Evolutionary conservation across 92 coral and sea anemone species (phyloP).

Genomic region (Porites rus): DNA sequence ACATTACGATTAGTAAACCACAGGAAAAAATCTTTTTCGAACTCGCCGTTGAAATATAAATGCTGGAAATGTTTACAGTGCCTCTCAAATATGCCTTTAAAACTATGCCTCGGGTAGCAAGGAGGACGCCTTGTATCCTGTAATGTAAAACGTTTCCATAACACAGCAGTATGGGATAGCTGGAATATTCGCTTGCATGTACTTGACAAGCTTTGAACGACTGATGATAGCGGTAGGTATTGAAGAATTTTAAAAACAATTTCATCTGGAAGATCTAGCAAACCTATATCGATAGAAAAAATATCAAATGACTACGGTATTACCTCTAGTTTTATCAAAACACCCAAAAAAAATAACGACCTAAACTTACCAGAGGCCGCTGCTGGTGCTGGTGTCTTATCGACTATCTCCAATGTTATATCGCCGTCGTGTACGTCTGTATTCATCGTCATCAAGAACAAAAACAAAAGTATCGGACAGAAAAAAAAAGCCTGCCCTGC

Average conservation of each 20-base stretch:
- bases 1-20: background rate
- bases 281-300: slow-evolving; percentile 29
- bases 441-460: slow-evolving; percentile 9
- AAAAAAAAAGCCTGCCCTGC: slow-evolving; percentile 11
- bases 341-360: slow-evolving; percentile 10
- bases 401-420: slow-evolving; percentile 18
- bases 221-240: background rate
- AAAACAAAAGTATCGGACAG: background rate
- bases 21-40: slow-evolving; percentile 30
- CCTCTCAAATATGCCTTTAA: slow-evolving; percentile 30
- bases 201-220: background rate
- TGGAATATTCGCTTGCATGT: slow-evolving; percentile 34
- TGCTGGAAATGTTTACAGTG: slow-evolving; percentile 40
- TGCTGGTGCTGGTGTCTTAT: slow-evolving; percentile 22
- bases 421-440: slow-evolving; percentile 7
- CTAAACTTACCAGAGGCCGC: slow-evolving; percentile 19
- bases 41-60: slow-evolving; percentile 44
- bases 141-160: slow-evolving; percentile 54
- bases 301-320: slow-evolving; percentile 22
- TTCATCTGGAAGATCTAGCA: slow-evolving; percentile 48
- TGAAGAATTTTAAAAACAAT: slow-evolving; percentile 21
- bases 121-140: slow-evolving; percentile 33
- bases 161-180: slow-evolving; percentile 40
- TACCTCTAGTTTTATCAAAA: slow-evolving; percentile 17
- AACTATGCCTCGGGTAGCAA: slow-evolving; percentile 39